Base-by-base conservation (phyloP, 2,888 invertebrate species). In the Drosophila maculinotata region DNA sequence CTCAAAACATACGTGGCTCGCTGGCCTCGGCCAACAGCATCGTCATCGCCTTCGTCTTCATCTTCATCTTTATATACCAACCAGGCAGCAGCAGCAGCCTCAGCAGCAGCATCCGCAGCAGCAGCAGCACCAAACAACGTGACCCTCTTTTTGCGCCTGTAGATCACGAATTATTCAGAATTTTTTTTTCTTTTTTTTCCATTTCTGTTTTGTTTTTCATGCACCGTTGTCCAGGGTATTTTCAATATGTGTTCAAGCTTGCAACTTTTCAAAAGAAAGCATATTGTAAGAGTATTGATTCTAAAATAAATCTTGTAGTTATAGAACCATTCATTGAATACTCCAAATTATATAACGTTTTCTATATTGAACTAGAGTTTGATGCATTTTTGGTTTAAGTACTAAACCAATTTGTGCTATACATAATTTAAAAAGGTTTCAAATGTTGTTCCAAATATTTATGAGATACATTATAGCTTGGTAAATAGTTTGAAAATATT, bases 111-210 rank as follows among this genome's bases (percentile, higher is more conserved):
- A 39, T 53, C 51, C 39, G 23, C 38, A 28, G 44, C 64, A 48
- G 41, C 58, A 53, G 14, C 57, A 58, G 47, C 70, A 41, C 36
- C 63, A 60, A 67, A 80, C 88, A 89, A 86, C 90, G 90, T 90
- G 90, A 90, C 90, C 90, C 88, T 89, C 88, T 90, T 90, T 89
- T 90, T 90, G 90, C 90, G 90, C 90, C 90, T 90, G 82, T 76
- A 76, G 82, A 90, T 90, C 90, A 90, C 90, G 90, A 90, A 88
- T 87, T 87, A 89, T 89, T 89, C 83, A 83, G 81, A 79, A 84
- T 88, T 81, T 76, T 67, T 72, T 58, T 64, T 36, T 38, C 35
- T 56, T 47, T 49, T 57, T 49, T 71, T 84, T 57, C 42, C 23
- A 48, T 31, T 45, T 59, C 58, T 59, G 36, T 64, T 76, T 58